Base-by-base conservation (phyloP, 2,797 vertebrate genomes). In the Falco concolor region DNA sequence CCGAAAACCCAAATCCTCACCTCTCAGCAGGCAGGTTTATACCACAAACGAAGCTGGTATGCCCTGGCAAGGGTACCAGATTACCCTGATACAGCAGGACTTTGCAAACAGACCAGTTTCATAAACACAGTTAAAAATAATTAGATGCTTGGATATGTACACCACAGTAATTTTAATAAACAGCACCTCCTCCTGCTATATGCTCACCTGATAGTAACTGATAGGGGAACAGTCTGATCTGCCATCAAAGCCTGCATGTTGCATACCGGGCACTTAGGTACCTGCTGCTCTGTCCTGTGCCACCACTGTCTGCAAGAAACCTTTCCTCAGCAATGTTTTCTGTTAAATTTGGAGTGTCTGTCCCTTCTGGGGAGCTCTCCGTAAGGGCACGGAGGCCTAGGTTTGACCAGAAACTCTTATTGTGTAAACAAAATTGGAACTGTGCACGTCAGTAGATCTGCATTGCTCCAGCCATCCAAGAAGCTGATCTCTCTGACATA, bases 211-310 rank as follows among this genome's bases (percentile, higher is more conserved):
- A 30, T 7, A 36, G 64, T 18, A 76, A 57, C 3, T 27, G 87
- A 7, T 3, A 25, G 45, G 67, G 49, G 59, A 82, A 25, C 3
- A 61, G 76, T 1, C 59, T 3, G 9, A 40, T 44, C n/a, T 57
- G 18, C 78, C 67, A 28, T 15, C 60, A 17, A 15, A 80, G 40
- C 28, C 34, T 0, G 0, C 1, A 22, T 6, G 34, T 44, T 23
- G 30, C 42, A 6, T 12, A 8, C 8, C 2, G 3, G 3, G 34
- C 36, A 78, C 54, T 28, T 19, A 4, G n/a, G 30, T 7, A 65
- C 54, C 50, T 5, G 25, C 52, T 32, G 50, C 57, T 38, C 42
- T 4, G 22, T 9, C 12, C 84, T 36, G n/a, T 7, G 47, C 6
- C 15, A 24, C 28, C 22, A 2, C 57, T 17, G 0, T 8, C 1